Base-by-base conservation (phyloP, 2,888 invertebrate genomes). In the Drosophila ustulata region DNA sequence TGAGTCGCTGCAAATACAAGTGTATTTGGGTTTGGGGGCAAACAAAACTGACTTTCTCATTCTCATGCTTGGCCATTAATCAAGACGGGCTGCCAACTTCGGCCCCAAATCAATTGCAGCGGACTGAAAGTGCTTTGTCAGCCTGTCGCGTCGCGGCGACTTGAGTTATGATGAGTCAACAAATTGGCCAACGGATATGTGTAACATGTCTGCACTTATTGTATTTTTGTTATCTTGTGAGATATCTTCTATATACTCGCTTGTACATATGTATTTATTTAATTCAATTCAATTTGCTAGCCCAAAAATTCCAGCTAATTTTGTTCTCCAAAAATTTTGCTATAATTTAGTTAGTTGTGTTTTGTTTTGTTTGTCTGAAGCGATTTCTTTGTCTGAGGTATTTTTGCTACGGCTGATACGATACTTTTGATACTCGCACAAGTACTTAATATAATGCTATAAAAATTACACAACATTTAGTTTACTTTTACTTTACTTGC, bases 391-490 rank as follows among this genome's bases (percentile, higher is more conserved):
- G 41, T 41, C 46, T 78, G 67, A 79, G 78, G 78, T 79, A 81
- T 78, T 78, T 74, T 18, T 55, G 63, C 71, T 66, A 66, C 65
- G 57, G 56, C 65, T 65, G 72, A 76, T 55, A 55, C 55, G 55
- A 55, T 55, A 55, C 23, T 55, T 18, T 18, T 55, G 32, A 34
- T 45, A 56, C 56, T 13, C 25, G 26, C 18, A 39, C 34, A 49
- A 58, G 75, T 76, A 55, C 26, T 74, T 49, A 57, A 53, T 63
- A 78, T 67, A 74, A 78, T 75, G 86, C 85, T 86, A 88, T 86
- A 82, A 81, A 89, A 86, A 89, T 78, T 49, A 86, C 89, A 86
- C 85, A 87, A 86, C 85, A 86, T 86, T 82, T 77, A 85, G 71
- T 89, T 71, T 71, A 68, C 46, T 72, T 77, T 75, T 62, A 37